Evolutionary conservation across 2,888 invertebrate genomes (phyloP), one percentile per base, ranked within the genome.

Genomic region (Athrips mouffetella): DNA sequence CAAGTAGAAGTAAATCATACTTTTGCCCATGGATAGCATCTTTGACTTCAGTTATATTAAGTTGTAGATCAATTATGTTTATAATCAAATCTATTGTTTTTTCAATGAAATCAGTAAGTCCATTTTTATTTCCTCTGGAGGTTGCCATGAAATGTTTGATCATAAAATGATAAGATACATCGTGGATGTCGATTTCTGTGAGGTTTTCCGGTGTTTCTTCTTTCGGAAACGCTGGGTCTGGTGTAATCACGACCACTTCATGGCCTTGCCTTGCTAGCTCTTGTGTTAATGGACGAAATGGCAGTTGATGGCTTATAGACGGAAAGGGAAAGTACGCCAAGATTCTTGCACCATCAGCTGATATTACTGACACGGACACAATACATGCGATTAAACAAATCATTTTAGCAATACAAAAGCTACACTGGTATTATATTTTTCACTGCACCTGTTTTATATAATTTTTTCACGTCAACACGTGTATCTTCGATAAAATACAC

Each of bases 221-320:
- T 51, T 70, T 62, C 0, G 63, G 53, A 20, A 66, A 81, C 0
- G 54, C 67, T 3, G 88, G 86, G 50, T 88, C 62, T 18, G 89
- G 47, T 1, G 89, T 87, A 0, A 88, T 55, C 0, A 86, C 66
- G 0, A 77, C 69, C 0, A 90, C 58, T 44, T 89, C 71, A 49
- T 90, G 89, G 0, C 89, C 89, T n/a, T 80, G 66, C 37, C 58
- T 72, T 0, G 73, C 71, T 10, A 90, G 59, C 31, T 81, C 83
- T 1, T 73, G 65, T 5, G 73, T 73, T 2, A 89, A 47, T 1
- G 75, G 66, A 13, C 78, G 67, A 46, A 74, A 86, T 0, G 81
- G 75, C 0, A 83, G 63, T 63, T 89, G 88, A 52, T 89, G 89
- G 45, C 88, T 89, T 25, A 83, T 70, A 0, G 85, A 81, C 1